A percentile compares a stretch with the other conserved stretches of the same genome.
Evolutionary conservation across 2,888 invertebrate species (phyloP).

Genomic region (Spisula subtruncata): DNA sequence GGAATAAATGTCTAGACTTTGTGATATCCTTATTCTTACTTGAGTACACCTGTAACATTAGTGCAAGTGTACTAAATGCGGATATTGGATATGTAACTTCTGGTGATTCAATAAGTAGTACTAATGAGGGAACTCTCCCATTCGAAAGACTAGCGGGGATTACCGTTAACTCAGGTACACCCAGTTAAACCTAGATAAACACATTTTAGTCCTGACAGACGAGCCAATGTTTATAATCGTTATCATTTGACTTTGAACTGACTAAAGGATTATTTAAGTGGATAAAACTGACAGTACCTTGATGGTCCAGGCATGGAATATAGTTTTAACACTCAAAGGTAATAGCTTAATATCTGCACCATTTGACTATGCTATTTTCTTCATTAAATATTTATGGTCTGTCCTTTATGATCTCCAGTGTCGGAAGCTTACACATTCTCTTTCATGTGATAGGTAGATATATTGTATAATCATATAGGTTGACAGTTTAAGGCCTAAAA

Average conservation of each 20-base stretch:
- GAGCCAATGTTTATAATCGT: too few species aligned
- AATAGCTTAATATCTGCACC: neutral
- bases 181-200: too few species aligned
- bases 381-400: slow-evolving; percentile 15
- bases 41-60: neutral
- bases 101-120: neutral
- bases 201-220: too few species aligned
- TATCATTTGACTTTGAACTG: too few species aligned
- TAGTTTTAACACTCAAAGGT: neutral
- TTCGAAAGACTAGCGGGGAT: too few species aligned
- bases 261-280: neutral
- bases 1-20: neutral
- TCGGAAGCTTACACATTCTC: neutral
- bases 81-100: too few species aligned
- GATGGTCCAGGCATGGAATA: neutral
- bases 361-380: neutral
- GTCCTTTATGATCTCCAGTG: neutral
- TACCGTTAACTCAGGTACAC: too few species aligned
- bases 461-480: neutral
- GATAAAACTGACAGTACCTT: too few species aligned
- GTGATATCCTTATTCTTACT: neutral
- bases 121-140: too few species aligned
- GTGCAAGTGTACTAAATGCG: neutral
- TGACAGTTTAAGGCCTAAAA: neutral
- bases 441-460: neutral